These are phyloP conservation scores for Pongo abelii DNA, from an alignment of 2,113 vertebrate genomes.

Conservation along the genomic window DNA sequence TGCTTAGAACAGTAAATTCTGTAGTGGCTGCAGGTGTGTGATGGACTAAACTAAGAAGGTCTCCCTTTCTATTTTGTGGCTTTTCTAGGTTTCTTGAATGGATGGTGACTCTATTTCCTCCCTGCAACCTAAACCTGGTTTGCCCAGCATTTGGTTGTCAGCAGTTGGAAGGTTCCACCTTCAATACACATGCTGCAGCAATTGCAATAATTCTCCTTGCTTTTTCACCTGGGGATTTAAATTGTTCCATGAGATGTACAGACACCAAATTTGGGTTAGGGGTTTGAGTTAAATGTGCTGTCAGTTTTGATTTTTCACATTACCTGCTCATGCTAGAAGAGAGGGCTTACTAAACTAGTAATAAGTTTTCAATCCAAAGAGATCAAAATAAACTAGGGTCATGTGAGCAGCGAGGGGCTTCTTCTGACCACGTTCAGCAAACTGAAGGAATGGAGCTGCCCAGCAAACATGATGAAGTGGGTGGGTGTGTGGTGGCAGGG, in stretches of 20 bases:
- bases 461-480: background rate
- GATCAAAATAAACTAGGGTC: constrained; percentile 69
- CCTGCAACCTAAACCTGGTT: background rate
- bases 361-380: constrained; percentile 78
- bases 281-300: constrained; percentile 79
- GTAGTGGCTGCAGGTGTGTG: background rate
- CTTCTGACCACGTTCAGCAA: constrained; percentile 30
- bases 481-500: too few relatives aligned
- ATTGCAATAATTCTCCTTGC: background rate
- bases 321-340: constrained; percentile 77
- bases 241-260: constrained; percentile 66
- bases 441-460: background rate
- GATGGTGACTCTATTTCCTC: background rate
- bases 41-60: background rate
- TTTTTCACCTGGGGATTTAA: constrained; percentile 70
- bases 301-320: constrained; percentile 84
- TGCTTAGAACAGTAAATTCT: background rate
- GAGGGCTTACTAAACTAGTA: constrained; percentile 79
- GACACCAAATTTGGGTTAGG: constrained; percentile 76
- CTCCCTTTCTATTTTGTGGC: background rate
- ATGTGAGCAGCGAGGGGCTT: background rate
- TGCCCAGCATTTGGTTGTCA: background rate
- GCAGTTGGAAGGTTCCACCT: background rate
- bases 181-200: background rate
- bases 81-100: background rate